A percentile compares a stretch with the other conserved stretches of the same genome.
These are phyloP conservation scores for Arctopsyche grandis DNA, from an alignment of 1,140 invertebrate species.

Conservation along the genomic window DNA sequence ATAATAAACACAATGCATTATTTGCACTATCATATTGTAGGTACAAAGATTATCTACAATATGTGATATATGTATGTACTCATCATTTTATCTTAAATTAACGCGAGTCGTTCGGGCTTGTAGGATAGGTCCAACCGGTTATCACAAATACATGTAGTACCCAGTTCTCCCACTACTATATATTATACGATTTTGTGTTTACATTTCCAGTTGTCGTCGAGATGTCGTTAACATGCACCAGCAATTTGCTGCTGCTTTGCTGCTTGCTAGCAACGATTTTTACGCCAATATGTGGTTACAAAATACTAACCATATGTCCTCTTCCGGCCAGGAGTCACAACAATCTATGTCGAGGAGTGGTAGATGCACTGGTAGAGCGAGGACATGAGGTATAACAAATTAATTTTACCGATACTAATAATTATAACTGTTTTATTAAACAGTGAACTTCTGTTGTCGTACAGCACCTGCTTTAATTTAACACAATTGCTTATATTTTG, in stretches of 20 bases:
- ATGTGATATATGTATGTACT: too few relatives aligned
- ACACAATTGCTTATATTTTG: too few relatives aligned
- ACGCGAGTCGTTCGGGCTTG: too few relatives aligned
- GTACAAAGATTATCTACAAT: too few relatives aligned
- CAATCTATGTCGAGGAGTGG: constrained; percentile 44
- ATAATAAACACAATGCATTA: too few relatives aligned
- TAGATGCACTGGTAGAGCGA: constrained; percentile 41
- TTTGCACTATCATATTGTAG: too few relatives aligned
- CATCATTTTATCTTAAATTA: too few relatives aligned
- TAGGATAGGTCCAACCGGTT: too few relatives aligned
- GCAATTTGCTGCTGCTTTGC: not conserved
- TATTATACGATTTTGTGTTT: not conserved
- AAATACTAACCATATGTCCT: constrained; percentile 38
- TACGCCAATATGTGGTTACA: constrained; percentile 24
- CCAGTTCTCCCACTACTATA: too few relatives aligned
- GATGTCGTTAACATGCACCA: not conserved
- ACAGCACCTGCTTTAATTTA: not conserved
- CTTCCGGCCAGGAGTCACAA: constrained; percentile 43
- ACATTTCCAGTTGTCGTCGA: not conserved
- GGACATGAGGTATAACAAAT: constrained; percentile 50
- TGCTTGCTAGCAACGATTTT: not conserved
- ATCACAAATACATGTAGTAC: too few relatives aligned
- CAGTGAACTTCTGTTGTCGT: too few relatives aligned
- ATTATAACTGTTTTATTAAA: not conserved
- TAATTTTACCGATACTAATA: too few relatives aligned